Evolutionary conservation across 92 coral and sea anemone species (phyloP), one percentile per base, ranked within the genome.

Genomic region (Actinernus sp.): DNA sequence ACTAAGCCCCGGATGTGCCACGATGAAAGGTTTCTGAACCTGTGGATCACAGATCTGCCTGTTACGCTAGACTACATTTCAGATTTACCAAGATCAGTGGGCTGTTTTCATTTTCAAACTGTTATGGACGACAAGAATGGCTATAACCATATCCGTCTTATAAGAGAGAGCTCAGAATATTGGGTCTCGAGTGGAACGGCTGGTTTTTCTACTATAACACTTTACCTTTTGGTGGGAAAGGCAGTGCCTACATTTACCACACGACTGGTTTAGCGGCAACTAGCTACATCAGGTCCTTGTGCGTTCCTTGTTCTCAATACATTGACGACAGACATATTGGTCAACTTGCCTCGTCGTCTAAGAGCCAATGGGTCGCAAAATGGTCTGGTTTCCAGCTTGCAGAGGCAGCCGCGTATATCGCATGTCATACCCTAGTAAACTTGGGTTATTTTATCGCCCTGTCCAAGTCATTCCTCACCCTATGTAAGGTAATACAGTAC

Each of bases 11-110:
- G 80, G 32, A 32, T 71, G 13, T 80, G 81, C 26, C 73, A 61
- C 31, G 79, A 71, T 21, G 80, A 71, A 23, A 34, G 67, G 12
- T 71, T 59, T 18, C 49, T 81, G 38, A 64, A 81, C 63, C 43
- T 81, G 40, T 81, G 81, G 87, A 50, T 72, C 26, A 73, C 39
- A 51, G 87, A 71, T 28, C 37, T 40, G 23, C 81, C 81, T n/a
- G 51, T 81, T 47, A 28, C 68, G 23, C 65, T 73, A 11, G 87
- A 81, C 30, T 60, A 36, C 12, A 56, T 81, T 30, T 59, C 86
- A 25, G 55, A 69, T 41, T 68, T 73, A n/a, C 87, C 81, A 17
- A 44, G 74, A 2, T 81, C 62, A 22, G 71, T 81, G 43, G 26
- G 31, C 22, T 23, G 44, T 18, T 36, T 58, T 33, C 62, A 40